These are phyloP conservation scores for Propithecus deckenii DNA, from an alignment of 2,797 vertebrate species.

Conservation along the genomic window DNA sequence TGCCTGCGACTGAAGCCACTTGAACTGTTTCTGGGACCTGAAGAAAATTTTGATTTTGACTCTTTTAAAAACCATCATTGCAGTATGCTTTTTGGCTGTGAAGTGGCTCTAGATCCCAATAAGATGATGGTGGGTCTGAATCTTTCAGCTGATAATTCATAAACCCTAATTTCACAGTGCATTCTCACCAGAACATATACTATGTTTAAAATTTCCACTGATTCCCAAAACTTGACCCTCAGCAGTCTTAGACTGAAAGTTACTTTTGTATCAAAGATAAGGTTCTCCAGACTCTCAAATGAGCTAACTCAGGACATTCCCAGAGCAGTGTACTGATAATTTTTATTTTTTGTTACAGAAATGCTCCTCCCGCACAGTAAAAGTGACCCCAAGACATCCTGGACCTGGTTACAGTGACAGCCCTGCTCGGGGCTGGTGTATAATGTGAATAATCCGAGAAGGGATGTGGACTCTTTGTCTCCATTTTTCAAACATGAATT, in stretches of 20 bases:
- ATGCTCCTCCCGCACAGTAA: background rate
- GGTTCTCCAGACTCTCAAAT: constrained; percentile 39
- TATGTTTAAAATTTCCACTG: constrained; percentile 67
- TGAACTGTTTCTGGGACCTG: background rate
- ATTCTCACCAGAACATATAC: constrained; percentile 61
- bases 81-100: background rate
- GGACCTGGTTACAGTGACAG: background rate
- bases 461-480: background rate
- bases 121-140: background rate
- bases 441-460: background rate
- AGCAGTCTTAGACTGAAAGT: constrained; percentile 18
- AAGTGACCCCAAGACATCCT: background rate
- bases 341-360: constrained; percentile 17
- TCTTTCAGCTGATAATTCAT: background rate
- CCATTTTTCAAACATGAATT: background rate
- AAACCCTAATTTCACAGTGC: constrained; percentile 46
- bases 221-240: constrained; percentile 56
- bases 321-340: background rate
- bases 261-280: constrained; percentile 11
- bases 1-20: background rate
- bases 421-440: background rate
- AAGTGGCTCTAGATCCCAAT: background rate
- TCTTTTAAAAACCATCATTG: background rate
- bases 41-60: background rate
- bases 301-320: constrained; percentile 43